These are phyloP conservation scores for Panulirus ornatus DNA, from an alignment of 1,140 invertebrate species.

Conservation along the genomic window DNA sequence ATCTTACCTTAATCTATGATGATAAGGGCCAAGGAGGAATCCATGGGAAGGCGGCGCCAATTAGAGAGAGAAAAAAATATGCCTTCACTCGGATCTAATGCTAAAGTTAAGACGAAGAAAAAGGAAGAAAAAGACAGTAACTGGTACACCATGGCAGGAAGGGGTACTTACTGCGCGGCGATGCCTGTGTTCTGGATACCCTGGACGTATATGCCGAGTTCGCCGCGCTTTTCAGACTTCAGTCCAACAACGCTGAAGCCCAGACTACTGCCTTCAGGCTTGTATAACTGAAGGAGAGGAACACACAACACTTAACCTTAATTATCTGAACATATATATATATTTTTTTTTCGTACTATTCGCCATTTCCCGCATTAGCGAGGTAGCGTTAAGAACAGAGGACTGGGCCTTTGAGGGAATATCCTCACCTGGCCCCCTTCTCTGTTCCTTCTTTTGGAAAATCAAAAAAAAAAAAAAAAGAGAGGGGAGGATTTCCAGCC, in stretches of 20 bases:
- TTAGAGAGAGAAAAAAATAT: background rate
- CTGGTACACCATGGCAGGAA: too few species aligned
- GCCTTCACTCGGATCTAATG: background rate
- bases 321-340: background rate
- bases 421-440: too few species aligned
- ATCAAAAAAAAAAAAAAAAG: too few species aligned
- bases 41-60: background rate
- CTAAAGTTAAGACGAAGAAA: background rate
- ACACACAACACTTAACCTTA: slow-evolving; percentile 10
- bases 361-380: too few species aligned
- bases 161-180: slow-evolving; percentile 83
- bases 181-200: slow-evolving; percentile 87
- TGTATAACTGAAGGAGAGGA: slow-evolving; percentile 81
- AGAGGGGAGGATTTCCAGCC: too few species aligned
- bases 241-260: slow-evolving; percentile 89
- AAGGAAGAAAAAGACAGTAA: too few species aligned
- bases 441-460: too few species aligned
- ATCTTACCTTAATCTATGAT: background rate
- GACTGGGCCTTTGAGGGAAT: too few species aligned
- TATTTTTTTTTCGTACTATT: too few species aligned
- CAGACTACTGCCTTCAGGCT: slow-evolving; percentile 86
- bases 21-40: background rate
- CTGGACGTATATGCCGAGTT: slow-evolving; percentile 88
- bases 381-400: too few species aligned
- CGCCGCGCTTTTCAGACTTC: slow-evolving; percentile 84